Conservation (phyloP, 2,797 vertebrate genomes). For the Gadopsis marmoratus region DNA sequence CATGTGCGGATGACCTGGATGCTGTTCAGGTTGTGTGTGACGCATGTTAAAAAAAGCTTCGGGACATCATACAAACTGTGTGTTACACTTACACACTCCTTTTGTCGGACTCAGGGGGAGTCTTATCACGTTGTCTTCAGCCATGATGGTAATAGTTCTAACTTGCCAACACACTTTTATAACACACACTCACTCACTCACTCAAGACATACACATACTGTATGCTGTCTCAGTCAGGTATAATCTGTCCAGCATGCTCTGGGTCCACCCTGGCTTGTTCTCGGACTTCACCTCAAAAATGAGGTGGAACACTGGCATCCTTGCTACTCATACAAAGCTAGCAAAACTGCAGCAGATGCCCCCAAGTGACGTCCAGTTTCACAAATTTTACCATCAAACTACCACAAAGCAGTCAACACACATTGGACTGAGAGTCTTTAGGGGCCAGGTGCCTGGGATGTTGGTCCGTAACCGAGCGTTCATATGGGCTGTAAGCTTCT, state of each 20-base stretch:
- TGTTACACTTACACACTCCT: background rate
- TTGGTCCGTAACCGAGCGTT: background rate
- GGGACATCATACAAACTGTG: slow-evolving; percentile 41
- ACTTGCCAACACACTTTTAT: slow-evolving; percentile 46
- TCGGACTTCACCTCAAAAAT: background rate
- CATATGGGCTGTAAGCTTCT: background rate
- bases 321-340: background rate
- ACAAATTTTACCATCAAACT: background rate
- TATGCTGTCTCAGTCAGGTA: slow-evolving; percentile 12
- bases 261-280: background rate
- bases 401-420: slow-evolving; percentile 3
- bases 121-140: slow-evolving; percentile 39
- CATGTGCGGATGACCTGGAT: slow-evolving; percentile 39
- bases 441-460: background rate
- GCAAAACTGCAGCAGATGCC: background rate
- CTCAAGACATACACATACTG: slow-evolving; percentile 30
- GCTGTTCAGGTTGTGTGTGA: slow-evolving; percentile 51
- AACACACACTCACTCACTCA: slow-evolving; percentile 9
- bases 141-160: slow-evolving; percentile 23
- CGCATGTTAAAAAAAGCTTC: slow-evolving; percentile 37
- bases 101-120: slow-evolving; percentile 44
- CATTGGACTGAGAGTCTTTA: background rate
- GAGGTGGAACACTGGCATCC: background rate
- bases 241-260: slow-evolving; percentile 6
- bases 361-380: background rate